Percentiles rank a stretch among this genome's conserved stretches.
These are phyloP conservation scores for Littorina saxatilis DNA, from an alignment of 1,140 invertebrate species.

Conservation along the genomic window DNA sequence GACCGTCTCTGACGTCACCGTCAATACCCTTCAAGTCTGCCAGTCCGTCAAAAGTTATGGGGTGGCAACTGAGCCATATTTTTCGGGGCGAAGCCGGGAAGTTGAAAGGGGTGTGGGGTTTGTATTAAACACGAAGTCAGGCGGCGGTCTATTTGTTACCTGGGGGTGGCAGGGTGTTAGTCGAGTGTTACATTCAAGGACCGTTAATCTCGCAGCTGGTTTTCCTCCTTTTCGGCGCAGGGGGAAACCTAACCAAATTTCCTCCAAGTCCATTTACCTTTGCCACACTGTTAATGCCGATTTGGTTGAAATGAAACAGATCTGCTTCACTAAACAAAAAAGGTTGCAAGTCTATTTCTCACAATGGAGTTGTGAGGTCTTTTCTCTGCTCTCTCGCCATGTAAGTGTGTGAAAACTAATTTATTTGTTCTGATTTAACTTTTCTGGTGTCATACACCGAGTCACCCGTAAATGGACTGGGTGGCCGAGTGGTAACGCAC, in stretches of 20 bases:
- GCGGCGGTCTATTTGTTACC: background rate
- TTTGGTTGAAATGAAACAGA: too few relatives aligned
- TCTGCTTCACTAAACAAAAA: too few relatives aligned
- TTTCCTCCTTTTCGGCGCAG: background rate
- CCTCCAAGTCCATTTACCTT: too few relatives aligned
- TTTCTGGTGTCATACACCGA: too few relatives aligned
- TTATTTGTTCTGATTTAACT: too few relatives aligned
- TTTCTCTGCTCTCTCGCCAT: too few relatives aligned
- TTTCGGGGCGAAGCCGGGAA: background rate
- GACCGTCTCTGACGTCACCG: background rate
- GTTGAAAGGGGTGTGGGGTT: background rate
- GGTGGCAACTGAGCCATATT: background rate
- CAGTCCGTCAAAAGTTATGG: constrained; percentile 2
- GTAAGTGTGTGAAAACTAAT: too few relatives aligned
- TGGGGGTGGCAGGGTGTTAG: background rate
- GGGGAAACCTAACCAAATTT: background rate
- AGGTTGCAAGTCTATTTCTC: too few relatives aligned
- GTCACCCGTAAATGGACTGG: too few relatives aligned
- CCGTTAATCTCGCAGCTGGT: background rate
- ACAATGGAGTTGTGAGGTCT: too few relatives aligned
- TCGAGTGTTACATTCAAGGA: background rate
- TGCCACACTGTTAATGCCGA: too few relatives aligned
- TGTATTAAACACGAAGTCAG: background rate
- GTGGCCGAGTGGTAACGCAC: too few relatives aligned
- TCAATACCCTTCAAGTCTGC: background rate